Percentiles rank a stretch among this genome's conserved stretches.
phyloP scores from a whole-genome alignment of 2,113 vertebrate species.

The Papio anubis region DNA sequence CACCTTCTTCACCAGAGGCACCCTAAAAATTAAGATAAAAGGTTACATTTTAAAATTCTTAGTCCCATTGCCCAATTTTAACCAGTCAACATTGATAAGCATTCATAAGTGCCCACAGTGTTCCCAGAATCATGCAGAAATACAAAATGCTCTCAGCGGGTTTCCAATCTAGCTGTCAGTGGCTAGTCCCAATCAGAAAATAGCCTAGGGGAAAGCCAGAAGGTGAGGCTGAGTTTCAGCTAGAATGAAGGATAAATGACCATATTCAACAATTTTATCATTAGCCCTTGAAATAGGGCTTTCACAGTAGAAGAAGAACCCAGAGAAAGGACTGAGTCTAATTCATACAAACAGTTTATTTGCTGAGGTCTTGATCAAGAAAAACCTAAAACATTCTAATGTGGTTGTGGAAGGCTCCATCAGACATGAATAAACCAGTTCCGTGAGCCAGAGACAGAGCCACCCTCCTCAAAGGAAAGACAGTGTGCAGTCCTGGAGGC shows the following conservation, averaged over 20 bases:
- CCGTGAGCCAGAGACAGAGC: neutral
- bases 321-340: neutral
- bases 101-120: neutral
- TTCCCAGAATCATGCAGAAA: neutral
- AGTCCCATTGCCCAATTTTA: neutral
- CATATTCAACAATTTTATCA: neutral
- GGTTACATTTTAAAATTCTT: neutral
- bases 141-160: neutral
- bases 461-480: neutral
- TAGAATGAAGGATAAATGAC: neutral
- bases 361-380: neutral
- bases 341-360: neutral
- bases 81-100: neutral
- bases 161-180: neutral
- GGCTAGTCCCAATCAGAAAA: neutral
- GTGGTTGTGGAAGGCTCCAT: neutral
- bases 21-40: slow-evolving; percentile 85
- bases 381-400: neutral
- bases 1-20: slow-evolving; percentile 93
- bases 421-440: neutral
- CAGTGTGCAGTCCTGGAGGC: neutral
- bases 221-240: neutral
- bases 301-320: neutral
- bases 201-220: neutral
- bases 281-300: neutral